Evolutionary conservation across 2,888 invertebrate genomes (phyloP).

Genomic region (Hydropsyche betteni): DNA sequence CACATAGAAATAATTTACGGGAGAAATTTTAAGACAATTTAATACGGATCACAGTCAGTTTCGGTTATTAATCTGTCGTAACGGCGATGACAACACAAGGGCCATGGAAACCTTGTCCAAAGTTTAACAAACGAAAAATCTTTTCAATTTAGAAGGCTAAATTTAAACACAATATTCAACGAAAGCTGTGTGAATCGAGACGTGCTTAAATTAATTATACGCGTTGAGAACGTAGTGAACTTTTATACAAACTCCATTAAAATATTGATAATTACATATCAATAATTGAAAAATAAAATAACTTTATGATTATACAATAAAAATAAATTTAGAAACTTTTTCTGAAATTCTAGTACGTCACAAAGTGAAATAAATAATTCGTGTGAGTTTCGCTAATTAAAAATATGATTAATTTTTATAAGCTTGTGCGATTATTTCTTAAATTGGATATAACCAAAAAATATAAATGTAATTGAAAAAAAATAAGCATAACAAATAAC

Average conservation of each 20-base stretch:
- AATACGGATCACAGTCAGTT: conserved; percentile 8
- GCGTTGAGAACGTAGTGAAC: conserved; percentile 3
- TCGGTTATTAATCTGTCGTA: conserved; percentile 8
- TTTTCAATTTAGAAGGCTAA: neutral
- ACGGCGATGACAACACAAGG: conserved; percentile 5
- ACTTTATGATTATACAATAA: too few species aligned
- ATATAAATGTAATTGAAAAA: too few species aligned
- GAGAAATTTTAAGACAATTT: conserved; percentile 1
- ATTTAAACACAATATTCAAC: neutral
- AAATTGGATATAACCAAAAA: too few species aligned
- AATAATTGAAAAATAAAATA: too few species aligned
- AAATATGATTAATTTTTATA: too few species aligned
- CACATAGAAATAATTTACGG: neutral
- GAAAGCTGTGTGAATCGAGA: conserved; percentile 18
- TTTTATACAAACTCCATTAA: neutral
- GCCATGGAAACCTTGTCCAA: neutral
- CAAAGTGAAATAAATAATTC: too few species aligned
- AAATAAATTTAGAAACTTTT: too few species aligned
- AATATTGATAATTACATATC: too few species aligned
- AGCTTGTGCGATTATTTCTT: too few species aligned
- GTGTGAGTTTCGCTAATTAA: too few species aligned
- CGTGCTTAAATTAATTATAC: conserved; percentile 20
- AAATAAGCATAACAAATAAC: too few species aligned
- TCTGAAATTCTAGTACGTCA: too few species aligned
- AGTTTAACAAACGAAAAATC: conserved; percentile 10